Base-by-base conservation (phyloP, 2,113 vertebrate genomes). In the Leptobrachium ailaonicum region DNA sequence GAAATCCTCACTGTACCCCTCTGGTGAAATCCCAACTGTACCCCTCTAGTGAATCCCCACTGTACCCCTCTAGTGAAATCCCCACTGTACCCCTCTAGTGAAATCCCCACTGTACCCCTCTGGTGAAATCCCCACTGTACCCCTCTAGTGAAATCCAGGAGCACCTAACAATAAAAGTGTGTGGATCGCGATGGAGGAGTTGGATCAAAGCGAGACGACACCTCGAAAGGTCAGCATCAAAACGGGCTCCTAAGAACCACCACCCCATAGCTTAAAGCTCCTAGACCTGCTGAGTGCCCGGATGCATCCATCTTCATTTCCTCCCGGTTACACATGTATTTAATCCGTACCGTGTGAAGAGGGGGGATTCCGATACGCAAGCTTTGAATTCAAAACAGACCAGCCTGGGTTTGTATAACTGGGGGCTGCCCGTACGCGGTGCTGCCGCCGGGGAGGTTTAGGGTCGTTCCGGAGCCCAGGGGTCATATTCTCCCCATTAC, bases 391-490 rank as follows among this genome's bases (percentile, higher is more conserved):
- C 79, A 86, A 91, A 88, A 85, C 86, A 86, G 85, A 83, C 83
- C 83, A 76, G 41, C 83, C 80, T 90, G 86, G 87, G 87, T 90
- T 85, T 85, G 87, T 82, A 85, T 92, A 67, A 89, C 92, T 95
- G 69, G 90, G 86, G 86, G 85, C 94, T 94, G 91, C 91, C 93
- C 87, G 80, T 14, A 62, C 84, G 89, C 84, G 87, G 84, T 83
- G 41, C 63, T 86, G 86, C 88, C 92, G 86, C 88, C 92, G 87
- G 87, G 88, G 86, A 90, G 66, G 78, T 79, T 87, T 92, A 92
- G 95, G 95, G 94, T 90, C 88, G 90, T 96, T 92, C 92, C 95
- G 91, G 92, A 93, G 90, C 91, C 84, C 89, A 32, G 69, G 2
- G 76, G 86, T 90, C 88, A 85, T 84, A 86, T 82, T 5, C 47